Conservation (phyloP, 2,113 vertebrate genomes). For the Saguinus midas region DNA sequence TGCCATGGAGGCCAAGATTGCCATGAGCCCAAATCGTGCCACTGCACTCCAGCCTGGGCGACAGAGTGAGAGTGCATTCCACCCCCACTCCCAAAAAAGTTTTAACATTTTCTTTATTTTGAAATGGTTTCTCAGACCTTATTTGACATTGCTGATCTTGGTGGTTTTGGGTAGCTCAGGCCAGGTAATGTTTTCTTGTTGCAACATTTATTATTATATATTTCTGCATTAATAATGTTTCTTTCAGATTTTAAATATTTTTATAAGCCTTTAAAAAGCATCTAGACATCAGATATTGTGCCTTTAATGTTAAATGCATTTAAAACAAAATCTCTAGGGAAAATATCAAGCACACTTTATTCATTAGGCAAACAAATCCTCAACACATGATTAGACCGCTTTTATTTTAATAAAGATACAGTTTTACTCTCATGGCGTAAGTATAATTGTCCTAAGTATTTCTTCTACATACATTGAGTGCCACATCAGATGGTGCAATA, state of each 20-base stretch:
- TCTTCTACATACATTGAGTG: not conserved
- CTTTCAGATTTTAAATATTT: not conserved
- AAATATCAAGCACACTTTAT: not conserved
- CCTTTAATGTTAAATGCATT: not conserved
- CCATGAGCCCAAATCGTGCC: too few relatives aligned
- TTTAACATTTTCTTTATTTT: not conserved
- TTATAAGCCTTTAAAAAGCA: not conserved
- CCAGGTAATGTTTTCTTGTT: not conserved
- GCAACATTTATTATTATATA: not conserved
- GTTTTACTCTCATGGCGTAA: not conserved
- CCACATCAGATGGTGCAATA: not conserved
- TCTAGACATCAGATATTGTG: not conserved
- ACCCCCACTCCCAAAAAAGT: too few relatives aligned
- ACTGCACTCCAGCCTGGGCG: too few relatives aligned
- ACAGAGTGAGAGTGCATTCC: too few relatives aligned
- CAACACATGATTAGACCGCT: not conserved
- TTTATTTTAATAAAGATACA: not conserved
- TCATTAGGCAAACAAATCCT: not conserved
- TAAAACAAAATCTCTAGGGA: not conserved
- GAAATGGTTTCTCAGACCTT: not conserved
- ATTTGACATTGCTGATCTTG: not conserved
- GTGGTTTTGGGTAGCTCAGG: not conserved
- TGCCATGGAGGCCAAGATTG: too few relatives aligned
- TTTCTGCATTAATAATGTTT: not conserved
- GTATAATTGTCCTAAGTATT: not conserved